Evolutionary conservation across 2,797 vertebrate species (phyloP), one percentile per base, ranked within the genome.

Genomic region (Chelon labrosus): DNA sequence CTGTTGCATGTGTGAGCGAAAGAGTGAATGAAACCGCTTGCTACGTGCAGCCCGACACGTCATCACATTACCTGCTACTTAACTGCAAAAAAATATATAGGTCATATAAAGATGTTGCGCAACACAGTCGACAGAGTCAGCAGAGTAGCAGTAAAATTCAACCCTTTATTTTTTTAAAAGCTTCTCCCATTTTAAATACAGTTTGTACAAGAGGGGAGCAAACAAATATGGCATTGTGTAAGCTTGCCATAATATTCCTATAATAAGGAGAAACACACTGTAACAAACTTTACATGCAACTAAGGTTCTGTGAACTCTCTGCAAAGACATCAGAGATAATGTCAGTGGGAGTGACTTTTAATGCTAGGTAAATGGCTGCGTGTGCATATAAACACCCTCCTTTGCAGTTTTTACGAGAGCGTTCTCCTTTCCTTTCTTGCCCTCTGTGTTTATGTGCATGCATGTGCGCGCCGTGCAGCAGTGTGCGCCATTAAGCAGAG

Each of bases 321-420:
- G 7, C 38, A 75, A 46, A 54, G 46, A 76, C 42, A 73, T 68
- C 7, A 74, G 12, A 79, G 51, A 79, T 54, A 65, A 62, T 75
- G 35, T 70, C 63, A 75, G 12, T 55, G 35, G 53, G 39, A 70
- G 61, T 42, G 10, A 27, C 12, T 64, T 75, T 79, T 59, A 82
- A 65, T 46, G 49, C 25, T 44, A 74, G 66, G 70, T 76, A 74
- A 80, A 80, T 20, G 54, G 58, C 66, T 72, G 47, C 67, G 64
- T 75, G 73, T 70, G 65, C 58, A 51, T 51, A 82, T 65, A 70
- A 84, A 85, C 60, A 79, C 55, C 53, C n/a, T 35, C 50, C 59
- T 74, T 75, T 60, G 77, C 44, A 78, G 63, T 49, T 27, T 10
- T 10, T 50, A 68, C 39, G 39, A 74, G 79, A 63, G 52, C 35